Evolutionary conservation across 53 echinoderm and acorn worm species (phyloP).

Genomic region (Luidia sarsii): DNA sequence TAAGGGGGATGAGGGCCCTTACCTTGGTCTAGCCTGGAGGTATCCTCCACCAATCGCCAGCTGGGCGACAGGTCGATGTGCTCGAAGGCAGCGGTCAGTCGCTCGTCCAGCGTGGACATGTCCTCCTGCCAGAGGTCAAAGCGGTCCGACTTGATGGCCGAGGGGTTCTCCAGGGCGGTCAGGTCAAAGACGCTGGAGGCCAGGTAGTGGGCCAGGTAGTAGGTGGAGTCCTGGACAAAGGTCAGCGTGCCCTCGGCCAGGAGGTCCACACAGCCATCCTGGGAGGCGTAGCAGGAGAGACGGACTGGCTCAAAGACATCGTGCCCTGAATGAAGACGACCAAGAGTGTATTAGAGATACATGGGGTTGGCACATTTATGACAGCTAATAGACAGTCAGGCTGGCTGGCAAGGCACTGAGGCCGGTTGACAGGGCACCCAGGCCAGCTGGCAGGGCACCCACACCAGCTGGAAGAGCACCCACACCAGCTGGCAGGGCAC

Average conservation of each 20-base stretch:
- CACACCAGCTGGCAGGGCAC: too few relatives aligned
- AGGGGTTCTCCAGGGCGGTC: constrained; percentile 79
- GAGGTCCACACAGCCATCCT: constrained; percentile 30
- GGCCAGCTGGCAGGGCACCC: too few relatives aligned
- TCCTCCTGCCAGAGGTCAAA: constrained; percentile 89
- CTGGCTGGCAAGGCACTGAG: too few relatives aligned
- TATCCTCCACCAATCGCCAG: constrained; percentile 87
- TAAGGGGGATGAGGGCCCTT: too few relatives aligned
- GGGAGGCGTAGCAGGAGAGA: constrained; percentile 66
- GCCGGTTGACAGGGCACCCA: too few relatives aligned
- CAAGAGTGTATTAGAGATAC: too few relatives aligned
- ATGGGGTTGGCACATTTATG: too few relatives aligned
- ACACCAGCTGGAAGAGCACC: too few relatives aligned
- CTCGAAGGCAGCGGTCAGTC: constrained; percentile 85
- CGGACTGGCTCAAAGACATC: constrained; percentile 75
- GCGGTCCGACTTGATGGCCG: constrained; percentile 76
- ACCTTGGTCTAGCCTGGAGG: constrained; percentile 87
- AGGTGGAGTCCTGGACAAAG: constrained; percentile 76
- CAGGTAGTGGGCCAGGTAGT: constrained; percentile 84
- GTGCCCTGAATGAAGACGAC: constrained; percentile 71
- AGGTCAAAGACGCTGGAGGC: constrained; percentile 86
- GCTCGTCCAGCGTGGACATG: constrained; percentile 73
- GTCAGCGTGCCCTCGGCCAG: constrained; percentile 69
- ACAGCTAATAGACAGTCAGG: too few relatives aligned
- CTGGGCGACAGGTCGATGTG: constrained; percentile 79